Percentiles rank a stretch among this genome's conserved stretches.
Conservation (phyloP, 2,113 vertebrate species). For the Phalacrocorax carbo region DNA sequence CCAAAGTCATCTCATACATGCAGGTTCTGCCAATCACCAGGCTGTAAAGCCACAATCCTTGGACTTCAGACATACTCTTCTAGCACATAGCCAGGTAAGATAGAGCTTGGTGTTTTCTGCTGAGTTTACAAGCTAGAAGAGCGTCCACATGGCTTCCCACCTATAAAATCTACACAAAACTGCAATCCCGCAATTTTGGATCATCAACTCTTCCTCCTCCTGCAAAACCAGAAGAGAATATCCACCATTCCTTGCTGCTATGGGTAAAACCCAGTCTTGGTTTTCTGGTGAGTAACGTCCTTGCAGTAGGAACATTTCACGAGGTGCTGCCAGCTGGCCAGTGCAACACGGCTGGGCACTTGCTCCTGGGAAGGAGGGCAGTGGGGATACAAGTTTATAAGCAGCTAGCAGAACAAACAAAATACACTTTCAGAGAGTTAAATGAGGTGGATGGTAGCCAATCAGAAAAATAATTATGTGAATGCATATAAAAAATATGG, state of each 20-base stretch:
- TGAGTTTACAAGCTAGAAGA: neutral
- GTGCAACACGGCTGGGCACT: neutral
- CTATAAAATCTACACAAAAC: neutral
- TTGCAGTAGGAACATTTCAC: neutral
- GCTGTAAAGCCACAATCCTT: rapidly evolving
- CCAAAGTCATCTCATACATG: neutral
- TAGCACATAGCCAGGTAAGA: neutral
- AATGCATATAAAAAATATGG: neutral
- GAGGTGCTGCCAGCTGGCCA: neutral
- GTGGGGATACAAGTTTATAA: neutral
- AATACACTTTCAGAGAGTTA: neutral
- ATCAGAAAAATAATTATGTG: neutral
- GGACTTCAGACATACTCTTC: neutral
- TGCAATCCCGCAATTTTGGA: neutral
- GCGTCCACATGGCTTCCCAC: neutral
- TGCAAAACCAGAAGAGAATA: neutral
- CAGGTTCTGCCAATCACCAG: neutral
- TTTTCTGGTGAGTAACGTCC: neutral
- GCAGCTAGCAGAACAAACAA: neutral
- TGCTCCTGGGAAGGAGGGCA: neutral
- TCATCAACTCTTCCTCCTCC: neutral
- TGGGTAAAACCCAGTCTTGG: neutral
- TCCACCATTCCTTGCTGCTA: neutral
- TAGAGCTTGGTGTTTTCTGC: neutral
- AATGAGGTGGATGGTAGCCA: neutral